These are phyloP conservation scores for Fregata magnificens DNA, from an alignment of 2,113 vertebrate genomes.

Conservation along the genomic window DNA sequence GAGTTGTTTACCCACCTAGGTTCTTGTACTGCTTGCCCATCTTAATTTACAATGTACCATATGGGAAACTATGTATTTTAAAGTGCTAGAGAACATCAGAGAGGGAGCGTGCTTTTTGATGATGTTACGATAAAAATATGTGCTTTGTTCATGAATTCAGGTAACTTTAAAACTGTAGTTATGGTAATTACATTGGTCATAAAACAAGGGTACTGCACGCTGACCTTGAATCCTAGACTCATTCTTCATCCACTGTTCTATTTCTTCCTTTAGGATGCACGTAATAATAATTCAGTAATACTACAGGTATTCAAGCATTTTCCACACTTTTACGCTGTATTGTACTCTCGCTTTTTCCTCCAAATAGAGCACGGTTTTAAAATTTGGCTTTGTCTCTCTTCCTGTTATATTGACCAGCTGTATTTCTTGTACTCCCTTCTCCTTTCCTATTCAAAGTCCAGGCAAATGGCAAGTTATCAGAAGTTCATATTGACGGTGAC, in stretches of 20 bases:
- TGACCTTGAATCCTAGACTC: not conserved
- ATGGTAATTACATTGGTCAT: fast-evolving
- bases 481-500: not conserved
- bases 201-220: not conserved
- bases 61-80: not conserved
- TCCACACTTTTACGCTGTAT: not conserved
- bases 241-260: not conserved
- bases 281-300: not conserved
- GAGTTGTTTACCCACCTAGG: not conserved
- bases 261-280: not conserved
- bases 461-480: not conserved
- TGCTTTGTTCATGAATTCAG: not conserved
- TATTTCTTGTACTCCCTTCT: not conserved
- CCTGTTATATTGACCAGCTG: not conserved
- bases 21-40: not conserved
- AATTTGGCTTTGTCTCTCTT: not conserved
- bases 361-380: not conserved
- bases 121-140: not conserved
- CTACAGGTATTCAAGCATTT: not conserved
- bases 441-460: not conserved
- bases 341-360: not conserved
- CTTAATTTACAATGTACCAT: not conserved
- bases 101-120: not conserved
- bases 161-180: not conserved
- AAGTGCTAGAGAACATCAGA: not conserved